Conservation (phyloP, 2,888 invertebrate genomes). For the Gryllus longicercus region DNA sequence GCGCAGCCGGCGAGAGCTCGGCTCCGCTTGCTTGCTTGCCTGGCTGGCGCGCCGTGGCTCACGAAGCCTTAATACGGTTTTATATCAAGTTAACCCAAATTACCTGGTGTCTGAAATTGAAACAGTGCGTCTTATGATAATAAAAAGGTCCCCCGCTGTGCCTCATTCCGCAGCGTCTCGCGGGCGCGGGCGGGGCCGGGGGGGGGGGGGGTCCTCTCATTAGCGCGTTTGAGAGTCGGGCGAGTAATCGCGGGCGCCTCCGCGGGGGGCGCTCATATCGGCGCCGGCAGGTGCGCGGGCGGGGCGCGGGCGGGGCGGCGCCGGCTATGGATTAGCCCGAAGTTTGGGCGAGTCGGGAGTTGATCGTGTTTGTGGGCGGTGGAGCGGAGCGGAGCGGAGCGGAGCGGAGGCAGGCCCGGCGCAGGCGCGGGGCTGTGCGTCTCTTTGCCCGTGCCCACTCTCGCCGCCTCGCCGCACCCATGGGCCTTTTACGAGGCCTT, state of each 20-base stretch:
- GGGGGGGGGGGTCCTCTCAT: background rate
- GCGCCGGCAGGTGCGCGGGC: background rate
- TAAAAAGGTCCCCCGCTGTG: background rate
- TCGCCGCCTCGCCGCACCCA: background rate
- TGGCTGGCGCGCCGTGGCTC: background rate
- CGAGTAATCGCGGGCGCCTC: background rate
- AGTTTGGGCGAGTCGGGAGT: background rate
- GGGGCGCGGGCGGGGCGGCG: background rate
- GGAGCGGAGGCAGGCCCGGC: background rate
- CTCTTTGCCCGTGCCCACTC: background rate
- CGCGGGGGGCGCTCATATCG: background rate
- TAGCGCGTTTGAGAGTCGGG: background rate
- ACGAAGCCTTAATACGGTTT: background rate
- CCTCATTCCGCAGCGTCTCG: background rate
- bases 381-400: background rate
- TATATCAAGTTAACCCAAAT: slow-evolving; percentile 17
- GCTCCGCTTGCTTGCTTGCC: background rate
- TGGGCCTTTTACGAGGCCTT: background rate
- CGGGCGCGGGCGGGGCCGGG: background rate
- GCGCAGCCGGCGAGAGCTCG: background rate
- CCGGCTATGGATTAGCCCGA: background rate
- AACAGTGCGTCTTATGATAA: background rate
- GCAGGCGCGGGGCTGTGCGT: background rate
- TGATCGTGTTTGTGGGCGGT: background rate
- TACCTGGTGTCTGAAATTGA: slow-evolving; percentile 7